Evolutionary conservation across 2,113 vertebrate genomes (phyloP).

Genomic region (Crocuta crocuta): DNA sequence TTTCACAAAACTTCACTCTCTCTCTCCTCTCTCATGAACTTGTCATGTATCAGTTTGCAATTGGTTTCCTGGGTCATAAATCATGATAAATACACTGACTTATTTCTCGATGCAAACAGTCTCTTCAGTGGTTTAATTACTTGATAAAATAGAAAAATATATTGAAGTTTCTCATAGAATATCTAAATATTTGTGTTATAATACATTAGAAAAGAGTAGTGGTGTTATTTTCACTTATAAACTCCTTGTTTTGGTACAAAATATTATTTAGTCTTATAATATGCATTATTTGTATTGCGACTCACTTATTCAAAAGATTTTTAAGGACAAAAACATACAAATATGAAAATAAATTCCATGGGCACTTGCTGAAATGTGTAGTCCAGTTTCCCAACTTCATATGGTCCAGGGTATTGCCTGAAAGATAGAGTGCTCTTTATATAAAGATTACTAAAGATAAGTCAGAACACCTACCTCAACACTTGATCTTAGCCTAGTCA

Average conservation of each 20-base stretch:
- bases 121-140: background rate
- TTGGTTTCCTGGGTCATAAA: background rate
- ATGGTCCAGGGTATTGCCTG: background rate
- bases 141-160: slow-evolving; percentile 19
- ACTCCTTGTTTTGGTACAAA: background rate
- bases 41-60: background rate
- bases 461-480: background rate
- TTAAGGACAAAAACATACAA: background rate
- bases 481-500: background rate
- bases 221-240: background rate
- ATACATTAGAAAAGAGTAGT: background rate
- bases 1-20: slow-evolving; percentile 6
- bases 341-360: background rate
- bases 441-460: background rate
- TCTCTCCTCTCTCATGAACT: background rate
- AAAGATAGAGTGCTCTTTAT: background rate
- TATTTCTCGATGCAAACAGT: background rate
- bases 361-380: background rate
- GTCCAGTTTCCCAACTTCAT: background rate
- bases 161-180: background rate
- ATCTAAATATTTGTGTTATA: background rate
- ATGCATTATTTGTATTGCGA: background rate
- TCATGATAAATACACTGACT: background rate
- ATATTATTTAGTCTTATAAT: background rate
- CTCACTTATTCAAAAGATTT: background rate